Evolutionary conservation across 2,113 vertebrate species (phyloP), one percentile per base, ranked within the genome.

Genomic region (Cyanocitta stelleri): DNA sequence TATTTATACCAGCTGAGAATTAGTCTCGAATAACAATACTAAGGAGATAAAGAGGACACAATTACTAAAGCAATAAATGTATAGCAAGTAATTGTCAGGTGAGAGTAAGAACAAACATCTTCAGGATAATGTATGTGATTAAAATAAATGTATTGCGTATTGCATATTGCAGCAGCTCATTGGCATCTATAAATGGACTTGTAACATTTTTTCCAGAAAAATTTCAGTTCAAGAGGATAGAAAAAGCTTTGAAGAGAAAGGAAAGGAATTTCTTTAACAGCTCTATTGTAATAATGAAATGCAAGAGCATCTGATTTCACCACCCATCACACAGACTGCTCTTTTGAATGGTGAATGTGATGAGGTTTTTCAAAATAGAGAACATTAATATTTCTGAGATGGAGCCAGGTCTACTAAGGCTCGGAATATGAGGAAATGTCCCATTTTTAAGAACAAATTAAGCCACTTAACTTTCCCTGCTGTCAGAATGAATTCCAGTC

Each of bases 401-500:
- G 0, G 54, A 93, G 81, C 16, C 61, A 85, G 32, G 16, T 75
- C 88, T 90, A 46, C 41, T 37, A 71, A 78, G 43, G 16, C 21
- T 61, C 18, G 5, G 66, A 93, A 74, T 10, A 71, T 14, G 29
- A 80, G 56, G 35, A 92, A 80, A 64, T 84, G 55, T 55, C n/a
- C 56, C 48, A 55, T 86, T 92, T 93, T 88, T 41, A 81, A 76
- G 88, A 88, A 86, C 67, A 90, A 88, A 94, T 90, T 37, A 94
- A 78, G 62, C 17, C 49, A 71, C 41, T 85, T 89, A 72, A 39
- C 6, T 84, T 81, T 85, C 44, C 22, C 20, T 64, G 16, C 10
- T 52, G 51, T 76, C 56, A 92, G 61, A 87, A 84, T 21, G 62
- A 79, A 81, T 48, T 46, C 6, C 43, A 41, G 39, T 26, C 39